Evolutionary conservation across 2,888 invertebrate genomes (phyloP), one percentile per base, ranked within the genome.

Genomic region (Diaprepes abbreviatus): DNA sequence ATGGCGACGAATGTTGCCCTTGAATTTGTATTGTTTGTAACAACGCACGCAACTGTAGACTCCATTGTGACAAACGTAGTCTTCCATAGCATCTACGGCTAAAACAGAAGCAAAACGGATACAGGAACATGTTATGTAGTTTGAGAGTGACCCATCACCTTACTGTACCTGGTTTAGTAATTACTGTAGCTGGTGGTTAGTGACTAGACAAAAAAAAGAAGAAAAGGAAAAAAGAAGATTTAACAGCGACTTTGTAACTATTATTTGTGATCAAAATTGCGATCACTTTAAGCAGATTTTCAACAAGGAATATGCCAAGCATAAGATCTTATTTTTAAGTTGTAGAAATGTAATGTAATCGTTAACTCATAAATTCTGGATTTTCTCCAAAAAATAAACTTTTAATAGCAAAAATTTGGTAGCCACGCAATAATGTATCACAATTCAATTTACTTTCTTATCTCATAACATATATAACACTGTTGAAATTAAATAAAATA

Each of bases 1-100:
- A 82, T 92, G 92, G 69, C 92, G 73, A 38, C 76, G 70, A 21
- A 78, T 78, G 66, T 78, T 78, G 4, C 79, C 78, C 50, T 79
- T 78, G 63, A 79, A 78, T 50, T 79, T 79, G 71, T 79, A 79
- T 48, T 74, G 75, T 66, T 78, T 78, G 72, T 67, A 74, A 72
- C 79, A 79, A 35, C 73, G 71, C 16, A 74, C 70, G 60, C 79
- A 79, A 59, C 72, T 74, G 71, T 72, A 80, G 36, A 74, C 74
- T 16, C 77, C 78, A 54, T 76, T 74, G 60, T 78, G 76, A 50
- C 75, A 77, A 45, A 75, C 72, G 50, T 74, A 79, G 62, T 76
- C 77, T 65, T 64, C 70, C 57, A 67, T 40, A 36, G 64, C 35
- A 31, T 64, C 66, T 50, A 59, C 7, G 12, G 45, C 70, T 73